phyloP scores from a whole-genome alignment of 2,888 invertebrate genomes.

The Cloeon dipterum region DNA sequence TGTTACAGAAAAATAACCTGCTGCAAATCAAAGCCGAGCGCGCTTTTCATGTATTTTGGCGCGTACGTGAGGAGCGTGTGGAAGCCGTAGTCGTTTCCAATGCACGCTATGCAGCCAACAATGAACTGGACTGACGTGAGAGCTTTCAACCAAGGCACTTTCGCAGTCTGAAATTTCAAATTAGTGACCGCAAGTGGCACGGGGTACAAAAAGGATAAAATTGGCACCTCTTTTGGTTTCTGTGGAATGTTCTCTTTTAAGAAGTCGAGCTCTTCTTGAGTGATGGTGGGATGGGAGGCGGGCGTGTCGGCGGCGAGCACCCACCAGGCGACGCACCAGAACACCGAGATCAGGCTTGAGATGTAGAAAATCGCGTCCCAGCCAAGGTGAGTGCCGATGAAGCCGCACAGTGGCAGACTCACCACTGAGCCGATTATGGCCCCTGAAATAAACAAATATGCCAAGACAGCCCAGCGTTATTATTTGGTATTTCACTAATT shows the following conservation, averaged over 20 bases:
- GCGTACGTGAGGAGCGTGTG: conserved; percentile 15
- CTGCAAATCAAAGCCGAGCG: conserved; percentile 14
- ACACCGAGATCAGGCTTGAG: conserved; percentile 10
- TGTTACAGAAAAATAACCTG: too few relatives aligned
- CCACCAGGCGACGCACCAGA: conserved; percentile 18
- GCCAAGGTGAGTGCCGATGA: conserved; percentile 15
- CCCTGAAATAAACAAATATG: conserved; percentile 14
- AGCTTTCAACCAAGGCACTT: conserved; percentile 14
- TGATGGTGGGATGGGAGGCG: conserved; percentile 13
- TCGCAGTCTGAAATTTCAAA: conserved; percentile 9
- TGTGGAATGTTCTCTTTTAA: conserved; percentile 7
- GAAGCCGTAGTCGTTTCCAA: conserved; percentile 17
- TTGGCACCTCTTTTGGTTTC: conserved; percentile 4
- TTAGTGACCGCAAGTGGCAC: too few relatives aligned
- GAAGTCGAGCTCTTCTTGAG: conserved; percentile 11
- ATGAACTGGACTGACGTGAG: conserved; percentile 14
- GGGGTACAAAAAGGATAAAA: too few relatives aligned
- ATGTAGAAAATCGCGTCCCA: conserved; percentile 23
- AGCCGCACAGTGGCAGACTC: conserved; percentile 18
- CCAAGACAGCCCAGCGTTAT: too few relatives aligned
- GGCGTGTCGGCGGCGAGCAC: conserved; percentile 13
- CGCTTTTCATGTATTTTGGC: conserved; percentile 15
- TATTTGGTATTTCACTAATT: neutral
- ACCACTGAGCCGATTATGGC: conserved; percentile 24
- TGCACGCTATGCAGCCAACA: conserved; percentile 13